Evolutionary conservation across 1,140 invertebrate species (phyloP).

Genomic region (Protaetia brevitarsis): DNA sequence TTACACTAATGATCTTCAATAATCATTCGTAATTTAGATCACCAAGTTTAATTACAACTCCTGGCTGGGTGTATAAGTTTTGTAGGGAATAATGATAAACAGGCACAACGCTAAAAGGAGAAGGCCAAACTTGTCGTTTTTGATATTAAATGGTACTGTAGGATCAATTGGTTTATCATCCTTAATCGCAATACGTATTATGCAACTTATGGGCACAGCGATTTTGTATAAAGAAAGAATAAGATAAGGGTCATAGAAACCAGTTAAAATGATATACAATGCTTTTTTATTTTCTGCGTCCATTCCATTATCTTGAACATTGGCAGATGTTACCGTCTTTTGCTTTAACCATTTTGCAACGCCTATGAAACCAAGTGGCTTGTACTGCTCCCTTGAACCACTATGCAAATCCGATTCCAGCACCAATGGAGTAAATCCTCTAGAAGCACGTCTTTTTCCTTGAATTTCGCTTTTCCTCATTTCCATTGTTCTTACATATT

Average conservation of each 20-base stretch:
- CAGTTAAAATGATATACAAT: conserved; percentile 7
- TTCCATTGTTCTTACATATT: neutral
- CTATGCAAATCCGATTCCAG: neutral
- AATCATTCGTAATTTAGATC: neutral
- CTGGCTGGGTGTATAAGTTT: neutral
- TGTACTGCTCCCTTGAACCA: neutral
- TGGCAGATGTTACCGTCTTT: neutral
- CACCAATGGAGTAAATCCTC: neutral
- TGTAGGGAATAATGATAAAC: conserved; percentile 4
- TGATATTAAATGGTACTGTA: neutral
- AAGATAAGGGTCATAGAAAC: conserved; percentile 19
- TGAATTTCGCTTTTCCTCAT: neutral
- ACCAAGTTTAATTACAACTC: neutral
- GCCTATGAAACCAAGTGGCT: neutral
- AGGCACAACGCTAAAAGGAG: neutral
- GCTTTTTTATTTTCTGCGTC: neutral
- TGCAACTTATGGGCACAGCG: neutral
- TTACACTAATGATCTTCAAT: conserved; percentile 10
- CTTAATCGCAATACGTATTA: neutral
- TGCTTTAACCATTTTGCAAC: neutral
- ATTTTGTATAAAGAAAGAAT: neutral
- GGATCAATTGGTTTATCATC: neutral
- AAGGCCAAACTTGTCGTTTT: neutral
- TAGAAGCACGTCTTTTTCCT: neutral
- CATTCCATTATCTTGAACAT: neutral